phyloP scores from a whole-genome alignment of 30 jellyfish, hydroid and myxozoan genomes.

The Rhopilema esculentum region DNA sequence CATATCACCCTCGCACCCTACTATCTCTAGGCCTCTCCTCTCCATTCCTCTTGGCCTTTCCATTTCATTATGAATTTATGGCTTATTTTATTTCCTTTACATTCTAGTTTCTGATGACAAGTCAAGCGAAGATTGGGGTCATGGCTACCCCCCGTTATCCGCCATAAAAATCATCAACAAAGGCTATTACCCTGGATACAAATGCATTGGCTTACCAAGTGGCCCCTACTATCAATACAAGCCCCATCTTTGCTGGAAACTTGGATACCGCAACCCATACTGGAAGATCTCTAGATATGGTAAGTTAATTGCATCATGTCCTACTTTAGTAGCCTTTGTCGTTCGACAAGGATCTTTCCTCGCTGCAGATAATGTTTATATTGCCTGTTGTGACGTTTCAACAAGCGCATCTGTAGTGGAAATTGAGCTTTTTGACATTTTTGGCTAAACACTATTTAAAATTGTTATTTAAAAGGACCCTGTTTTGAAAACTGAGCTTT shows the following conservation, averaged over 20 bases:
- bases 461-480: not conserved
- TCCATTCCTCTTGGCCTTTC: too few species aligned
- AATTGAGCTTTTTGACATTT: too few species aligned
- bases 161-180: not conserved
- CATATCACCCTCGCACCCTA: too few species aligned
- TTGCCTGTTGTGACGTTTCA: too few species aligned
- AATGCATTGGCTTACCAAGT: not conserved
- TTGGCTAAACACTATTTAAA: not conserved
- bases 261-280: not conserved
- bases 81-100: not conserved
- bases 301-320: not conserved
- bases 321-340: too few species aligned
- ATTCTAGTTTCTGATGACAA: not conserved
- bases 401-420: too few species aligned
- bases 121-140: not conserved
- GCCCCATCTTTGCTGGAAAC: not conserved
- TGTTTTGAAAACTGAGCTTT: too few species aligned
- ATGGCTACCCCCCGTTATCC: not conserved
- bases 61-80: not conserved
- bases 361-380: too few species aligned
- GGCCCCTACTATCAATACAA: not conserved
- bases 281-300: not conserved
- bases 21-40: too few species aligned
- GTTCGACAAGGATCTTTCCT: too few species aligned
- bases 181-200: not conserved